A percentile compares a stretch with the other conserved stretches of the same genome.
phyloP scores from a whole-genome alignment of 2,797 vertebrate species.

The Sandelia bainsii region DNA sequence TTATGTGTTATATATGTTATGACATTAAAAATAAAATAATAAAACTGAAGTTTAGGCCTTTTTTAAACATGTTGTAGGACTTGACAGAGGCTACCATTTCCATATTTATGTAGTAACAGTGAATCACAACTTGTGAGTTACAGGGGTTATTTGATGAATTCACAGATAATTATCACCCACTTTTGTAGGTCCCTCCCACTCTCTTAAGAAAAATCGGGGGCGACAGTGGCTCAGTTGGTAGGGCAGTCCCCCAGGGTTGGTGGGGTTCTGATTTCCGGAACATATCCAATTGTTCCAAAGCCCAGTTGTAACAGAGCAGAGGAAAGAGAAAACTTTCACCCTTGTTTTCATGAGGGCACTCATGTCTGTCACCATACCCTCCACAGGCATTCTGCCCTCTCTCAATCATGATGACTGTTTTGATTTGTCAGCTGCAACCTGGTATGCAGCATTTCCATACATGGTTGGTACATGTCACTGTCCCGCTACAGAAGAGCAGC shows the following conservation, averaged over 20 bases:
- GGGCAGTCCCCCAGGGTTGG: no score
- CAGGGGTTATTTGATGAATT: not conserved
- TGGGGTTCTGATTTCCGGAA: no score
- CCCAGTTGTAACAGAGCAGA: constrained; percentile 24
- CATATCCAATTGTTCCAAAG: no score
- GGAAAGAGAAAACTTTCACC: constrained; percentile 18
- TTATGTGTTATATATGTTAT: not conserved
- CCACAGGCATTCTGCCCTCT: constrained; percentile 27
- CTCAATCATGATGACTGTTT: constrained; percentile 65
- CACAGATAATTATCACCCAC: not conserved
- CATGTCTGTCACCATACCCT: constrained; percentile 54
- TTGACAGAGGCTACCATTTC: not conserved
- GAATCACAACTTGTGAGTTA: not conserved
- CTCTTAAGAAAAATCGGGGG: no score
- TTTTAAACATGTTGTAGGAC: not conserved
- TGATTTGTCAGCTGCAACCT: constrained; percentile 63
- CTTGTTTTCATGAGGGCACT: constrained; percentile 20
- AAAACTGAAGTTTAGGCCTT: not conserved
- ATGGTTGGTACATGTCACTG: constrained; percentile 56
- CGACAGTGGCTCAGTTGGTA: no score
- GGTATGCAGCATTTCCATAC: constrained; percentile 51
- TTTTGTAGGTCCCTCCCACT: not conserved
- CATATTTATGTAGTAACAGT: not conserved
- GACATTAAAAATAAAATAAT: not conserved
- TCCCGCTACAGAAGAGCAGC: constrained; percentile 46